Evolutionary conservation across 2,888 invertebrate genomes (phyloP), one percentile per base, ranked within the genome.

Genomic region (Conops quadrifasciatus): DNA sequence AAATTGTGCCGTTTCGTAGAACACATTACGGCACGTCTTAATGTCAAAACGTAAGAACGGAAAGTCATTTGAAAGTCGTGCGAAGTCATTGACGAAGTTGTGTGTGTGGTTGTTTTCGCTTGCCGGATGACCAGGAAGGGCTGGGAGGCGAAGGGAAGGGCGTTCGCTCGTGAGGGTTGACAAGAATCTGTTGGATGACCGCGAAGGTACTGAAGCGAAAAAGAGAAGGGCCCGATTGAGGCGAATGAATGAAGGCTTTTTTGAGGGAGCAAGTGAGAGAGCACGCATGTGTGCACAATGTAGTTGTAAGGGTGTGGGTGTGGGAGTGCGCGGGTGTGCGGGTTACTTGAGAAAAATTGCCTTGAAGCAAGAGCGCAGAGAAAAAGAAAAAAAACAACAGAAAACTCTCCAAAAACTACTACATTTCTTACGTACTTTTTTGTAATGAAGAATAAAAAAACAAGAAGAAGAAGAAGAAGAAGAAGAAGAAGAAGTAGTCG

Each of bases 41-140:
- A 68, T 68, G 68, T 62, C 68, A 49, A 60, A 68, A 43, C 58
- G 26, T 30, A 62, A 56, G 56, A 64, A 67, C 60, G 74, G 73
- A 76, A 78, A 78, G 78, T 78, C 78, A 77, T 78, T 78, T 78
- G 77, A 78, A 78, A 78, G 78, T 78, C 78, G 74, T 74, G 75
- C 73, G 74, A 75, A 77, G 77, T 76, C 76, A 77, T 77, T 74
- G 76, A 75, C 74, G 74, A 76, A 72, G 65, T 71, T 15, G 45
- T 26, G 7, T n/a, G 19, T 58, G 19, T 13, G 16, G 13, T 1
- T 26, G 51, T 15, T n/a, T 36, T 62, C 9, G 30, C 11, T 49
- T 13, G 15, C 49, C 11, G 21, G 24, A 30, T 16, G 30, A 21
- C 67, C 56, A 21, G 24, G 24, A 21, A 16, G n/a, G n/a, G n/a